Conservation (phyloP, 2,888 invertebrate genomes). For the Ichneumoninae sp. region DNA sequence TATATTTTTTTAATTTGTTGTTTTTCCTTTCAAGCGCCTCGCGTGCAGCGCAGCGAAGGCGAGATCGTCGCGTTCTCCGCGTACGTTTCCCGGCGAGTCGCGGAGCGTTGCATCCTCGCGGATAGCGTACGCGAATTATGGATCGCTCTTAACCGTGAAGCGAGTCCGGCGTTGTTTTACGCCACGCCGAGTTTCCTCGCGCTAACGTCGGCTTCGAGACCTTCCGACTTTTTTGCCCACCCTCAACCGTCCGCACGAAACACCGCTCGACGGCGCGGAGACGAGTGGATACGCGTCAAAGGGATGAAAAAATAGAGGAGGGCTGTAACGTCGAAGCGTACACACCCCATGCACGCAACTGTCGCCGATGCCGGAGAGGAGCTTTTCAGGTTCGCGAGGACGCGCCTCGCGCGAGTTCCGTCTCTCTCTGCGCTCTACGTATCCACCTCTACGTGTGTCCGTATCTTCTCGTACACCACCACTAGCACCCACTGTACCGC, state of each 20-base stretch:
- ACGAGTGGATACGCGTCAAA: not conserved
- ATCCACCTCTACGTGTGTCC: constrained; percentile 35
- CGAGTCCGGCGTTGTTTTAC: not conserved
- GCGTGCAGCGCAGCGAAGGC: not conserved
- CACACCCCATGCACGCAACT: constrained; percentile 43
- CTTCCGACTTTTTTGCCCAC: not conserved
- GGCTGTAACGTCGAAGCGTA: constrained; percentile 16
- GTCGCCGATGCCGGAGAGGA: constrained; percentile 43
- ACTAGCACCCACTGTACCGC: constrained; percentile 62
- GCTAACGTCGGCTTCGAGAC: not conserved
- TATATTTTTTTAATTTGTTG: not conserved
- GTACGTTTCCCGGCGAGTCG: constrained; percentile 29
- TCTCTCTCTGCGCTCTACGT: constrained; percentile 28
- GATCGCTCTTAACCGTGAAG: constrained; percentile 53
- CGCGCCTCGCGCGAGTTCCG: constrained; percentile 50
- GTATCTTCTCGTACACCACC: constrained; percentile 51
- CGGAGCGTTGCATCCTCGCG: constrained; percentile 51
- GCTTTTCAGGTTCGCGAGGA: constrained; percentile 49
- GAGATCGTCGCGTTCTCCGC: constrained; percentile 30
- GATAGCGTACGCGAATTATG: constrained; percentile 58
- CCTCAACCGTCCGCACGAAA: not conserved
- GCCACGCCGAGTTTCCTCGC: not conserved
- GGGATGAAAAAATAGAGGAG: constrained; percentile 15
- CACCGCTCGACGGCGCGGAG: not conserved
- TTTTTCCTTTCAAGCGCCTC: constrained; percentile 35